These are phyloP conservation scores for Cotesia chilonis DNA, from an alignment of 1,140 invertebrate genomes.

Conservation along the genomic window DNA sequence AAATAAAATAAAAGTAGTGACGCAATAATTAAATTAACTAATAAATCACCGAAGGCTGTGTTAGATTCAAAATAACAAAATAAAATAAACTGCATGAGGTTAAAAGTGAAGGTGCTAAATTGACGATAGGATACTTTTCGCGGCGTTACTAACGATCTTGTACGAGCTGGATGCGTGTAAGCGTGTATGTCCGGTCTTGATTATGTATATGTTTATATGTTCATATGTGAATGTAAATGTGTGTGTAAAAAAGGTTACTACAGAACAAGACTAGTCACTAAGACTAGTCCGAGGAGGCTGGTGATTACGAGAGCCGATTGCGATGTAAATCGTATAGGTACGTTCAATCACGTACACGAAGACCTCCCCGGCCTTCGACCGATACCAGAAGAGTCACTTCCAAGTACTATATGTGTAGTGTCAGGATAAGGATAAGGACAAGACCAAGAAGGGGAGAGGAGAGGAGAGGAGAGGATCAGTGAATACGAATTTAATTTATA, in stretches of 20 bases:
- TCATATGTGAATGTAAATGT: neutral
- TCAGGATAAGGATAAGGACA: too few species aligned
- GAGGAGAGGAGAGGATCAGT: too few species aligned
- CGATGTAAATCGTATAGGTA: slow-evolving; percentile 59
- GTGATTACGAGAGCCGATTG: slow-evolving; percentile 59
- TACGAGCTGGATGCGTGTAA: slow-evolving; percentile 40
- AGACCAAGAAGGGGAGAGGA: too few species aligned
- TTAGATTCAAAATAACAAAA: slow-evolving; percentile 10
- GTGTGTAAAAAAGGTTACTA: slow-evolving; percentile 34
- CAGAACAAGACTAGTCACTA: slow-evolving; percentile 26
- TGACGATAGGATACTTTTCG: slow-evolving; percentile 25
- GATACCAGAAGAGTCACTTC: slow-evolving; percentile 15
- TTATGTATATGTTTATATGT: neutral
- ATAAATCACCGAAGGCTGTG: too few species aligned
- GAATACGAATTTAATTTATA: too few species aligned
- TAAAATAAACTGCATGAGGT: slow-evolving; percentile 16
- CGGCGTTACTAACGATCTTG: slow-evolving; percentile 55
- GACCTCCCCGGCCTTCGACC: slow-evolving; percentile 51
- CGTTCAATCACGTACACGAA: slow-evolving; percentile 58
- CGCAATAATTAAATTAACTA: too few species aligned
- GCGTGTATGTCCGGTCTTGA: slow-evolving; percentile 21
- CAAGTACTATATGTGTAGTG: too few species aligned
- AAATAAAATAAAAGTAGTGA: too few species aligned
- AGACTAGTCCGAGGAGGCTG: slow-evolving; percentile 22
- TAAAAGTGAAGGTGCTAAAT: slow-evolving; percentile 24